Base-by-base conservation (phyloP, 2,888 invertebrate species). In the Nyleta sp. region DNA sequence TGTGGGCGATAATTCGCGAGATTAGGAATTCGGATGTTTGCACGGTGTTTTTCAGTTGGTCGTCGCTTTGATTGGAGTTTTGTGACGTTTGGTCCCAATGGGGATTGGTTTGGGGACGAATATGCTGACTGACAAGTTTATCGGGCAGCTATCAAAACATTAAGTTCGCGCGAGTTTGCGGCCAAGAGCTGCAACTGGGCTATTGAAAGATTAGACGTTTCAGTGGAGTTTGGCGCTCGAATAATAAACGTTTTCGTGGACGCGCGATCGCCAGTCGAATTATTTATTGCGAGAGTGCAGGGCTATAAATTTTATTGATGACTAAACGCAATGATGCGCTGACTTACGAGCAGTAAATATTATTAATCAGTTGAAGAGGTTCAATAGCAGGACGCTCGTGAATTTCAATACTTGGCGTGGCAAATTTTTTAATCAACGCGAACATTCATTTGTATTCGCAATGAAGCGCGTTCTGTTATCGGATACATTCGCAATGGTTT, bases 361-460 rank as follows among this genome's bases (percentile, higher is more conserved):
- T 50, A 20, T 64, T 11, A 64, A 22, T 10, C 11, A 35, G 42
- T 31, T 42, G 33, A 38, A 52, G 0, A 48, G 50, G 28, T 64
- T 40, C n/a, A 52, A 42, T 42, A 20, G 13, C 52, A 10, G 18
- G n/a, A 24, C 31, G 33, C 20, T 33, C 24, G 28, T 20, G 53
- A 53, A 53, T 65, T 65, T 53, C 42, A 52, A 53, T 53, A 17
- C 22, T 46, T 44, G 42, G 2, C 50, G 50, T 52, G 52, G 60
- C 60, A 35, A 44, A 71, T 46, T 55, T 71, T 71, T 71, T 53
- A 71, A 62, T 55, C 62, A 55, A 48, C 60, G 22, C 40, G 15
- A 33, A 55, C 55, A 17, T 48, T 46, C 46, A 48, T 46, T 72
- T 55, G 71, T 57, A 68, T 46, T 68, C 13, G 38, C 35, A 44